These are phyloP conservation scores for Indri indri DNA, from an alignment of 2,113 vertebrate species.

Conservation along the genomic window DNA sequence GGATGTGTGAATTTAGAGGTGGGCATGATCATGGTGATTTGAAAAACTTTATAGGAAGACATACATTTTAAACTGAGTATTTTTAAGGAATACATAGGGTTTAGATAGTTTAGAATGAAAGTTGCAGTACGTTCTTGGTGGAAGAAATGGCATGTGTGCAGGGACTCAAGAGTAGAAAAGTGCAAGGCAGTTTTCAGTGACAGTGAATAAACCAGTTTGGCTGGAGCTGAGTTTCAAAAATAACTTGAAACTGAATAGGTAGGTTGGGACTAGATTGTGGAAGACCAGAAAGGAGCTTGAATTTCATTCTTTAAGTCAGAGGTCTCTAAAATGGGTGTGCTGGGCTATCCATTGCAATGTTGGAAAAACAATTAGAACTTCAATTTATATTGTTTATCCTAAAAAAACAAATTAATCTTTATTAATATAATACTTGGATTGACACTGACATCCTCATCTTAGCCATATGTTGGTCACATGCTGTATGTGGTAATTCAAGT, in stretches of 20 bases:
- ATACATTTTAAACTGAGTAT: background rate
- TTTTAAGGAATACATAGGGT: background rate
- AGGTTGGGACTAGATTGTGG: background rate
- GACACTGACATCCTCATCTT: background rate
- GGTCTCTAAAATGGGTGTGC: background rate
- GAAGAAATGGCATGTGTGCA: background rate
- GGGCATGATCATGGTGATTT: background rate
- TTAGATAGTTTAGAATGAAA: background rate
- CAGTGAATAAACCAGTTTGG: background rate
- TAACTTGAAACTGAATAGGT: background rate
- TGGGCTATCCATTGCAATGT: background rate
- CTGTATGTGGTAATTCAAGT: background rate
- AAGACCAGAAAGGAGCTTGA: background rate
- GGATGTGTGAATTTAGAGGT: background rate
- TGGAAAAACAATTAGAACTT: background rate
- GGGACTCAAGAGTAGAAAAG: background rate
- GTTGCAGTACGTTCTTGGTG: background rate
- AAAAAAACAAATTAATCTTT: background rate
- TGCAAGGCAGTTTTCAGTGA: background rate
- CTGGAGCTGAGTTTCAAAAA: background rate
- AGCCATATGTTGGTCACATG: background rate
- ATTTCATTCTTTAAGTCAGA: background rate
- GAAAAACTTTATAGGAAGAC: background rate
- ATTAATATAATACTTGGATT: background rate
- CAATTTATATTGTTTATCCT: background rate